Evolutionary conservation across 1,140 invertebrate genomes (phyloP), one percentile per base, ranked within the genome.

Genomic region (Stenopsyche tienmushanensis): DNA sequence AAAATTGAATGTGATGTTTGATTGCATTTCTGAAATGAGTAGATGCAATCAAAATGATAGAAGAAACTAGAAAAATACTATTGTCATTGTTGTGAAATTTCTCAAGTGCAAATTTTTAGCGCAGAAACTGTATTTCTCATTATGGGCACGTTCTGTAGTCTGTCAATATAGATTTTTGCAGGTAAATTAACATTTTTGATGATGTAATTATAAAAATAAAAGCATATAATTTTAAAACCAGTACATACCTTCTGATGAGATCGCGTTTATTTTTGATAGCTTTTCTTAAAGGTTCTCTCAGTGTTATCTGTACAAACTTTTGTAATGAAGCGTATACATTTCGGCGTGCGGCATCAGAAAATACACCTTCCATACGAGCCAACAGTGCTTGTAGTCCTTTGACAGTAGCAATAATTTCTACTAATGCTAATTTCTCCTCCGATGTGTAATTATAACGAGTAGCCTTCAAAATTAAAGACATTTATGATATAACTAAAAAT

Each of bases 321-420:
- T 99, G 98, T 34, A 99, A 80, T 75, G 98, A 95, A 0, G 95
- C 90, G 80, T 99, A 99, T 71, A 99, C 96, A 76, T 95, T 93
- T 29, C 92, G 81, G 26, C 96, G 81, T 42, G 99, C 98, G 0
- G 97, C 94, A 77, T 98, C 96, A 26, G 94, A 94, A 75, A 99
- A 96, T 0, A 98, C 94, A 0, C 94, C 95, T 82, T 99, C 97
- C 88, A 99, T 98, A 49, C 96, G 83, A 3, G 94, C 90, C 93
- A 99, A 96, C 41, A 99, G 79, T 26, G 97, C 92, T 81, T 99
- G 97, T 7, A 99, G 83, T 1, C 97, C 96, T 83, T 99, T 99
- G 70, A 99, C 98, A 96, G 99, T 99, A 0, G 97, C 95, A 71
- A 99, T 98, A 15, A 98, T 92, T 83, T 99, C 96, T 70, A 99